Evolutionary conservation across 23 tunicate genomes (phyloP), one percentile per base, ranked within the genome.

Genomic region (Styela clava): DNA sequence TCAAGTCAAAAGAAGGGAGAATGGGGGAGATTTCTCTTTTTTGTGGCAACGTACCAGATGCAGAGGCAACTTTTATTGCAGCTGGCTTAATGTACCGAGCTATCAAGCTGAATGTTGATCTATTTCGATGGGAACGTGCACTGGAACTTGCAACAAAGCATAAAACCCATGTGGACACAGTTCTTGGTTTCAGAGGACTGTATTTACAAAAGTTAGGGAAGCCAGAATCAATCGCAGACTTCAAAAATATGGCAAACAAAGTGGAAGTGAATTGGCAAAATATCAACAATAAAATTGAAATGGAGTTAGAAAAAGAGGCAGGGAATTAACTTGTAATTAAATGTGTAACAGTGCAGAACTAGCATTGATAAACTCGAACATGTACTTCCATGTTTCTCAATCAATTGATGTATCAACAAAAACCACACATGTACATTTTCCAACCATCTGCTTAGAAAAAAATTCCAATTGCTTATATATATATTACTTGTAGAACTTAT

Each of bases 81-180:
- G 86, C 85, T 62, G 86, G 88, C 37, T 63, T 84, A 68, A 83
- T 81, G 24, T 93, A 83, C 82, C 83, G 90, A 61, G 90, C 90
- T 22, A 87, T 94, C 52, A 88, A 89, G 71, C 79, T 94, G 22
- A 85, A 88, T 52, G 64, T 94, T 72, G 98, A 88, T 73, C 65
- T 88, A 19, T 94, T 88, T 64, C 64, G 80, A 7, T 94, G 98
- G 98, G 94, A 94, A 34, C 52, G 88, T 67, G 98, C 98, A 27
- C 51, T 94, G 56, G 94, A 94, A 16, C 69, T 94, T 24, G 98
- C 98, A 2, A 69, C 89, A 2, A 94, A 94, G 62, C 94, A 94
- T 61, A 89, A 89, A 52, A 94, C 94, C 0, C 98, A 94, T 69
- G 82, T 94, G 2, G 98, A 94, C 79, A 94, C 98, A 63, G 98